Evolutionary conservation across 2,797 vertebrate genomes (phyloP).

Genomic region (Myotis findleyi): DNA sequence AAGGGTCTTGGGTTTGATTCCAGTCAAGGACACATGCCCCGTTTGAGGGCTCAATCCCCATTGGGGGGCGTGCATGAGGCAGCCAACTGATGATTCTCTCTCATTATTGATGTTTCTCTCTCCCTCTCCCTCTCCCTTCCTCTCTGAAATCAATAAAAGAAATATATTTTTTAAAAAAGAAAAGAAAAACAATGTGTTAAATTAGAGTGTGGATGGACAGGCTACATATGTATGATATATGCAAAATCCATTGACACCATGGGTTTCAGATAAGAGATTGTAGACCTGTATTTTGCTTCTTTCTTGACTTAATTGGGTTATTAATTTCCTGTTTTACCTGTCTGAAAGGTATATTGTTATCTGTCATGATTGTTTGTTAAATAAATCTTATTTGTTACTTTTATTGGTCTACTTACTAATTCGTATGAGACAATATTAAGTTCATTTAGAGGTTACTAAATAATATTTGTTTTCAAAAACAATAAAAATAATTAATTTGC

Average conservation of each 20-base stretch:
- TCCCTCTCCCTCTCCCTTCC: too few species aligned
- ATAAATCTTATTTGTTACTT: background rate
- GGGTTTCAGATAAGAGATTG: background rate
- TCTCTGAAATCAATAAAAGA: too few species aligned
- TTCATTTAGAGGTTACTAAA: background rate
- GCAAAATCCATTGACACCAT: background rate
- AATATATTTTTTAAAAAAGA: too few species aligned
- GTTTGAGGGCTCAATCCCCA: too few species aligned
- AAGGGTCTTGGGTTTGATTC: too few species aligned
- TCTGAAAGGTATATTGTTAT: background rate
- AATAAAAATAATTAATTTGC: background rate
- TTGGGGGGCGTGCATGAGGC: rapidly evolving
- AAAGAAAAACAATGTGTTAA: background rate
- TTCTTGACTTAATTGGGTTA: background rate
- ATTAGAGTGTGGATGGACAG: background rate
- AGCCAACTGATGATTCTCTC: too few species aligned
- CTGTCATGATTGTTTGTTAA: background rate
- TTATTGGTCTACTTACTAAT: background rate
- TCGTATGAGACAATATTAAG: background rate
- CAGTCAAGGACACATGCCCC: too few species aligned
- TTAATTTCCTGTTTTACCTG: background rate
- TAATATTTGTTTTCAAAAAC: background rate
- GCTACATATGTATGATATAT: background rate
- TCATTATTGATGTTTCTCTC: too few species aligned
- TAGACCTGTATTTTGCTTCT: background rate